These are phyloP conservation scores for Amphimedon queenslandica DNA, from an alignment of 37 sponge, comb jelly and placozoan species.

Conservation along the genomic window DNA sequence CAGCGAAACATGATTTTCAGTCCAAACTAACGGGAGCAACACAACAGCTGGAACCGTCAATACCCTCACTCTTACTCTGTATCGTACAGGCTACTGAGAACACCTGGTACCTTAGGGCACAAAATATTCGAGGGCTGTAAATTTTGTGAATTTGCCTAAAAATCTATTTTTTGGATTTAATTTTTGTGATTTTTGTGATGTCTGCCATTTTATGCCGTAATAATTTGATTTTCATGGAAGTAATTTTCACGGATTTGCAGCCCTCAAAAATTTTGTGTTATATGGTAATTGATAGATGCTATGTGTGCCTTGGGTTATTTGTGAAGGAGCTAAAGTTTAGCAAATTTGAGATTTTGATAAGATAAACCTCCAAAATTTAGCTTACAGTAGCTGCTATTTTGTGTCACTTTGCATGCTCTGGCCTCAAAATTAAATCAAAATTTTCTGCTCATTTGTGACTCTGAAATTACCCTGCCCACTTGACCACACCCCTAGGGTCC, in stretches of 20 bases:
- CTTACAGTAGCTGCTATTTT: not conserved
- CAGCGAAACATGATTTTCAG: not conserved
- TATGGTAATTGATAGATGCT: too few species aligned
- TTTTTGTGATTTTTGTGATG: too few species aligned
- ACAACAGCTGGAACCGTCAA: not conserved
- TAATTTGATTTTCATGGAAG: too few species aligned
- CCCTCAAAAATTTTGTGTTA: too few species aligned
- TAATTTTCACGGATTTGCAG: too few species aligned
- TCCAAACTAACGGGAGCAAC: not conserved
- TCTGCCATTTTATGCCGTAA: too few species aligned
- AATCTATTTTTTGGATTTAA: not conserved
- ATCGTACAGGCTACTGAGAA: not conserved
- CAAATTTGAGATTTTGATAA: too few species aligned
- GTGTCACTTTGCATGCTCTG: not conserved
- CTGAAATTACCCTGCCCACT: not conserved
- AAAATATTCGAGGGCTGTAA: too few species aligned
- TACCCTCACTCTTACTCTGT: not conserved
- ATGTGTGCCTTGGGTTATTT: too few species aligned
- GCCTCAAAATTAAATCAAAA: not conserved
- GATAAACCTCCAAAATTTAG: too few species aligned
- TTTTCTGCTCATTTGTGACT: not conserved
- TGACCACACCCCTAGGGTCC: conserved; percentile 33
- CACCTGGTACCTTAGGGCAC: not conserved
- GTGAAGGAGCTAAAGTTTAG: too few species aligned
- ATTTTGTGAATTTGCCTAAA: too few species aligned